Evolutionary conservation across 2,797 vertebrate species (phyloP), one percentile per base, ranked within the genome.

Genomic region (Momotus momota): DNA sequence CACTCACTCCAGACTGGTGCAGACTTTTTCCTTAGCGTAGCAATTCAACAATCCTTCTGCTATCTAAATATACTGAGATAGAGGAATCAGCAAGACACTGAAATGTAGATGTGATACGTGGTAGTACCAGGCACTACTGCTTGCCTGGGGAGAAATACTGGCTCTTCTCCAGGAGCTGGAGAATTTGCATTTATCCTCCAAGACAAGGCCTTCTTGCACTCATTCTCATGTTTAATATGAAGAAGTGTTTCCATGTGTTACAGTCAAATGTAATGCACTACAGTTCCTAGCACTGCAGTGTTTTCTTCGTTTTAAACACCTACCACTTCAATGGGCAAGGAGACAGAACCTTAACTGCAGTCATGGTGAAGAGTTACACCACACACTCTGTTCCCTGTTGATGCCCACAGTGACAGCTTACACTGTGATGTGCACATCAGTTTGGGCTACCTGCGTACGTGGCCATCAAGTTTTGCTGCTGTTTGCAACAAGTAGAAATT

Each of bases 401-500:
- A n/a, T 46, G 16, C 48, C 12, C 18, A 7, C 23, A 22, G 26
- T 22, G 27, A 81, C 45, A 41, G 23, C 17, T 27, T 55, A 21
- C 48, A 23, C 33, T 2, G 10, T 10, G 46, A 71, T 18, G 17
- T 31, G 65, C 41, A 31, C 72, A 35, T 86, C 29, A 20, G 23
- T 54, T 26, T 11, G 23, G 33, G 52, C 57, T 82, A 35, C 45
- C 54, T 25, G 10, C 33, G 69, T 83, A 69, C 3, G 5, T 75
- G 80, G 69, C 79, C 79, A 43, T 71, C 54, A 51, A 46, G 13
- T 62, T 86, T 75, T 65, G 19, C 38, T 2, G 0, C 66, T 21
- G 40, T 71, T 81, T 81, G 48, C 52, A 62, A 6, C 40, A 85
- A 91, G n/a, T 85, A 45, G 71, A 94, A 97, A 89, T 27, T 51